Evolutionary conservation across 2,888 invertebrate genomes (phyloP), one percentile per base, ranked within the genome.

Genomic region (Seira ritae): DNA sequence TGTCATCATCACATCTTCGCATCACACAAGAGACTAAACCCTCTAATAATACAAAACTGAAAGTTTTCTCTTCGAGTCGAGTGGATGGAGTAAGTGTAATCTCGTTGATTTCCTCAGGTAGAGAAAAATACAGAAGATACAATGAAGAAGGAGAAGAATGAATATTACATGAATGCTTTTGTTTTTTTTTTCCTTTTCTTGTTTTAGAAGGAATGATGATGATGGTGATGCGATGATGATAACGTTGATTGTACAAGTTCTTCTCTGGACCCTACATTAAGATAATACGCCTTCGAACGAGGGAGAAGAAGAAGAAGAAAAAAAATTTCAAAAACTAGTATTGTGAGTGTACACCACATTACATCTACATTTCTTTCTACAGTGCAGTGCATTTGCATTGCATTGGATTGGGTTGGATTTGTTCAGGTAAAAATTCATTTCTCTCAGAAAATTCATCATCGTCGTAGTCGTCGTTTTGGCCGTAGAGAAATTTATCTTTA

Each of bases 11-110:
- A 10, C 60, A 60, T 60, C n/a, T n/a, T n/a, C 10, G 4, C 60
- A 60, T 60, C 60, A 60, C 60, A 60, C 60, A n/a, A 60, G 60
- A 60, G 60, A 60, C 60, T 60, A 60, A 60, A 60, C 60, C 60
- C n/a, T n/a, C n/a, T n/a, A n/a, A n/a, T n/a, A n/a, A 60, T n/a
- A 60, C 60, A 60, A 60, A 60, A 60, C 60, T 60, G 60, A 60
- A 60, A 60, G 60, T 60, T 60, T 60, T n/a, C n/a, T n/a, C n/a
- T n/a, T n/a, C n/a, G n/a, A n/a, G n/a, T n/a, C n/a, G n/a, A n/a
- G n/a, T n/a, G n/a, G n/a, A n/a, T n/a, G n/a, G n/a, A n/a, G 60
- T 60, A 60, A 60, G 60, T n/a, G 60, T n/a, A 60, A 60, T n/a
- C 60, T 60, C 60, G 60, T 60, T 60, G 60, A 60, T 60, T 10